phyloP scores from a whole-genome alignment of 2,888 invertebrate genomes.

The Nymphalis c-album region DNA sequence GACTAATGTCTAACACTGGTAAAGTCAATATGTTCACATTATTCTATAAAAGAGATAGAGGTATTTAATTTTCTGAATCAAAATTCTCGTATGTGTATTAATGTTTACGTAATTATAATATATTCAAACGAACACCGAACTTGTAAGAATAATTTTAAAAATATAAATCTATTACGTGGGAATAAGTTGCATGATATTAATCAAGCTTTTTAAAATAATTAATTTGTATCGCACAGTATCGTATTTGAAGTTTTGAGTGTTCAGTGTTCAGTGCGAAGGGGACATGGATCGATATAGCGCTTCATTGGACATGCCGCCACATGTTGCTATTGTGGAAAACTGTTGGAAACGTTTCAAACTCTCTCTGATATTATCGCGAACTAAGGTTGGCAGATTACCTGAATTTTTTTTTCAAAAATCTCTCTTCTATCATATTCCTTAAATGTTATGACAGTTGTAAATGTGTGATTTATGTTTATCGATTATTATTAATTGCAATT shows the following conservation, averaged over 20 bases:
- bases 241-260: background rate
- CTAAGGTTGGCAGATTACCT: background rate
- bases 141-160: too few species aligned
- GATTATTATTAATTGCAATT: too few species aligned
- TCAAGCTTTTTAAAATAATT: background rate
- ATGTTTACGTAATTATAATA: too few species aligned
- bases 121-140: too few species aligned
- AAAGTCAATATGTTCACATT: too few species aligned
- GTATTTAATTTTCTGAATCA: too few species aligned
- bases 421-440: background rate
- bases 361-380: conserved; percentile 2
- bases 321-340: conserved; percentile 19
- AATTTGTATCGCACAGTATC: background rate
- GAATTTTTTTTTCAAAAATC: background rate
- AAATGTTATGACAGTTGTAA: background rate
- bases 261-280: background rate
- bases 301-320: conserved; percentile 1
- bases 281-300: conserved; percentile 4
- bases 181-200: background rate
- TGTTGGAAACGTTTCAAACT: conserved; percentile 12
- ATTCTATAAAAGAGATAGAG: too few species aligned
- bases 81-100: too few species aligned
- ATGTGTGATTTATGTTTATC: too few species aligned
- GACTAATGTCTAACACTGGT: too few species aligned
- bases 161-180: too few species aligned